phyloP scores from a whole-genome alignment of 1,140 invertebrate genomes.

The Brachionus rubens region DNA sequence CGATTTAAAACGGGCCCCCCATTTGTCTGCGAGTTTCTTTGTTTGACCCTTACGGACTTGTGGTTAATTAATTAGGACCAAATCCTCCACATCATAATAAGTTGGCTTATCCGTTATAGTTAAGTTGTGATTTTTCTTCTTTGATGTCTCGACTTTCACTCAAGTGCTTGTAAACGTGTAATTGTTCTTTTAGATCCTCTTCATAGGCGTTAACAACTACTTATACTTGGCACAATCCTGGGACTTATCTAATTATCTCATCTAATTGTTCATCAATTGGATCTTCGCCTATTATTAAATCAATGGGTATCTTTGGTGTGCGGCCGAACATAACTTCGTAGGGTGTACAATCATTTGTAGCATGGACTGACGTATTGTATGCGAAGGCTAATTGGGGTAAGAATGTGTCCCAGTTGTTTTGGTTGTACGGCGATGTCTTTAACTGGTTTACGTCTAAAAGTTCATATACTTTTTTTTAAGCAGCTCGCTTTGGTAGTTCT shows the following conservation, averaged over 20 bases:
- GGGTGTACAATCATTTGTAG: background rate
- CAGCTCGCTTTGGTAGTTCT: constrained; percentile 48
- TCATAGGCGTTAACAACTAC: too few relatives aligned
- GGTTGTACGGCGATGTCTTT: constrained; percentile 15
- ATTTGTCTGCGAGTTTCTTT: too few relatives aligned
- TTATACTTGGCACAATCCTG: background rate
- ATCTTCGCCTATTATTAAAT: background rate
- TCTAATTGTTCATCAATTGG: background rate
- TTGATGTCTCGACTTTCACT: background rate
- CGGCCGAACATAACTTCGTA: background rate
- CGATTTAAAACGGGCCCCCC: background rate
- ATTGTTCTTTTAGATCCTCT: background rate
- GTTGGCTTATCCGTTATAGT: background rate
- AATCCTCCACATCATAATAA: background rate
- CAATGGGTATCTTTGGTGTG: background rate
- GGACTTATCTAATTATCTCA: background rate
- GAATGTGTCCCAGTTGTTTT: constrained; percentile 7
- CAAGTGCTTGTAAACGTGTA: background rate
- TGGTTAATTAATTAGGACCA: background rate
- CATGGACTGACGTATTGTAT: constrained; percentile 3
- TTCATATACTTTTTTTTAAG: constrained; percentile 44
- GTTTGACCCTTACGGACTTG: background rate
- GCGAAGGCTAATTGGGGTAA: constrained; percentile 17
- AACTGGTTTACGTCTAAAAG: constrained; percentile 43
- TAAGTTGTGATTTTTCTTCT: background rate